These are phyloP conservation scores for Climacteris rufus DNA, from an alignment of 2,113 vertebrate species.

Conservation along the genomic window DNA sequence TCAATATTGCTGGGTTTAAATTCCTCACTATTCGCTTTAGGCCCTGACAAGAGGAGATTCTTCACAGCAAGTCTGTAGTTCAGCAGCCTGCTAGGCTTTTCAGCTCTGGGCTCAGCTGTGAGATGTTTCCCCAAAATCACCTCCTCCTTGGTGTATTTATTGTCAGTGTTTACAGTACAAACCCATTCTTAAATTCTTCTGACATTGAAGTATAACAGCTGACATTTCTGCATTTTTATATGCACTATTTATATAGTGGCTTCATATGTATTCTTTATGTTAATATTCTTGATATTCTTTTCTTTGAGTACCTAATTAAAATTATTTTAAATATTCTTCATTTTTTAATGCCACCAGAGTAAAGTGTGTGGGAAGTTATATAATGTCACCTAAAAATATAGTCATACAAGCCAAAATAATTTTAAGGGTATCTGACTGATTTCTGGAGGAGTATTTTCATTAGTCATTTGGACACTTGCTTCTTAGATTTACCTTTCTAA, in stretches of 20 bases:
- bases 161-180: neutral
- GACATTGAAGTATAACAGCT: neutral
- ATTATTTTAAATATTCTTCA: neutral
- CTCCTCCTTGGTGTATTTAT: neutral
- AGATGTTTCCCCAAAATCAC: neutral
- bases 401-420: neutral
- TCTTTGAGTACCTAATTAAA: neutral
- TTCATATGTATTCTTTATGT: neutral
- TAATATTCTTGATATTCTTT: neutral
- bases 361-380: neutral
- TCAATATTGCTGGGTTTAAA: neutral
- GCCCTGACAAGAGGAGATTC: neutral
- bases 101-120: neutral
- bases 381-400: neutral
- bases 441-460: neutral
- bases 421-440: neutral
- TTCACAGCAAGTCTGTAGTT: neutral
- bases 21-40: neutral
- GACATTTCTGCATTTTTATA: neutral
- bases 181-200: neutral
- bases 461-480: neutral
- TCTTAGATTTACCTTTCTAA: neutral
- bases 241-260: neutral
- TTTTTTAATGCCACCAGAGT: neutral
- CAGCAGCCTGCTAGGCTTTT: neutral